Base-by-base conservation (phyloP, 2,888 invertebrate species). In the Mactromeris polynyma region DNA sequence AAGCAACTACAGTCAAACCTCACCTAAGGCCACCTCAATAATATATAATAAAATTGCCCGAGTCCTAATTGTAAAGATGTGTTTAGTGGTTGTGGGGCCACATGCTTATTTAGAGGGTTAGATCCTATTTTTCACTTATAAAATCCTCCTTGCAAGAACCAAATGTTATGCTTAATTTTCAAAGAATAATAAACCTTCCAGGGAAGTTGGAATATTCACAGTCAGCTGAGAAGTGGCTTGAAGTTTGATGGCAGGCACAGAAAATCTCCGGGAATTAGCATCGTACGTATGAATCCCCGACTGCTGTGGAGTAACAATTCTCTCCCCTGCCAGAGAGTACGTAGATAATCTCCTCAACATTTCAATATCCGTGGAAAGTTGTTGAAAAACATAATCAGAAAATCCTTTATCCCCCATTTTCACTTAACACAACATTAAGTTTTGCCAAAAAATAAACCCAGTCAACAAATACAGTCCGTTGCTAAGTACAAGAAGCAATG, bases 221-320 rank as follows among this genome's bases (percentile, higher is more conserved):
- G 36, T 51, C 42, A 89, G 46, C 33, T 40, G 78, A n/a, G 85
- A 0, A 17, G 54, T 0, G 1, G 54, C 7, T 17, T 78, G 26
- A 9, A 79, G 9, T 14, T 51, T 26, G 14, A 86, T 83, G 21
- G 42, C 31, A 11, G 89, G 88, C 33, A 87, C 84, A 1, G 91
- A 91, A 21, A 89, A 90, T 64, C 91, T 77, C 7, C 93, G 85
- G 14, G 78, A 86, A 69, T 85, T 58, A 21, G 83, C 58, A 86
- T 90, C 83, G 33, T 85, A 87, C n/a, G 69, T 58, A 38, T 86
- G 86, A 11, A 86, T 36, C 42, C 88, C 90, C 36, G 83, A 87
- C 78, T 90, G 88, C 21, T 64, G 11, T 17, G 84, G 79, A 7
- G 85, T 85, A 4, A 64, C 38, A 38, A 86, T 86, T 42, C 54